Evolutionary conservation across 2,888 invertebrate species (phyloP).

Genomic region (Bellardia bayeri): DNA sequence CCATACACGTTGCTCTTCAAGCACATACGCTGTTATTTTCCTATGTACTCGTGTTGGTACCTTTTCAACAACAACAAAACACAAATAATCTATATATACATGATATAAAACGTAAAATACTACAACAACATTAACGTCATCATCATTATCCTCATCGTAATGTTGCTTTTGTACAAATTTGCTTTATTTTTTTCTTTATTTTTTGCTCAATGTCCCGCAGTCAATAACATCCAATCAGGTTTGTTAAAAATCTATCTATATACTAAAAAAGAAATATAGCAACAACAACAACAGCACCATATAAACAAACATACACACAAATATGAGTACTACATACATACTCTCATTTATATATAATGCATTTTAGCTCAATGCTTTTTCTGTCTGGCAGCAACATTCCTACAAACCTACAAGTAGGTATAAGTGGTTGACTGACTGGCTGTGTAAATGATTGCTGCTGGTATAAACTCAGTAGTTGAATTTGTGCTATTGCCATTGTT

Average conservation of each 20-base stretch:
- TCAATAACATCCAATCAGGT: constrained; percentile 85
- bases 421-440: constrained; percentile 60
- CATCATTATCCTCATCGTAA: constrained; percentile 74
- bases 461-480: constrained; percentile 66
- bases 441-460: constrained; percentile 21
- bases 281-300: constrained; percentile 44
- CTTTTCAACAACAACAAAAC: constrained; percentile 3
- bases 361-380: constrained; percentile 70
- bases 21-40: constrained; percentile 21
- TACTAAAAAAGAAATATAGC: constrained; percentile 69
- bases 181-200: constrained; percentile 60
- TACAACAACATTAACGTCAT: constrained; percentile 73
- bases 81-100: constrained; percentile 31
- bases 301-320: constrained; percentile 33
- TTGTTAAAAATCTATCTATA: constrained; percentile 84
- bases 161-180: constrained; percentile 68
- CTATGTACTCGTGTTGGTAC: constrained; percentile 19
- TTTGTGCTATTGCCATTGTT: constrained; percentile 32
- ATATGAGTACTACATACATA: constrained; percentile 29
- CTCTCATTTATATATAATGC: constrained; percentile 59
- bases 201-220: constrained; percentile 78
- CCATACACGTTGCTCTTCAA: constrained; percentile 4
- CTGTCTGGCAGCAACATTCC: constrained; percentile 56
- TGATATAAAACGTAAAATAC: constrained; percentile 76
- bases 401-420: not conserved